Percentiles rank a stretch among this genome's conserved stretches.
These are phyloP conservation scores for Odontocerum albicorne DNA, from an alignment of 2,888 invertebrate genomes.

Conservation along the genomic window DNA sequence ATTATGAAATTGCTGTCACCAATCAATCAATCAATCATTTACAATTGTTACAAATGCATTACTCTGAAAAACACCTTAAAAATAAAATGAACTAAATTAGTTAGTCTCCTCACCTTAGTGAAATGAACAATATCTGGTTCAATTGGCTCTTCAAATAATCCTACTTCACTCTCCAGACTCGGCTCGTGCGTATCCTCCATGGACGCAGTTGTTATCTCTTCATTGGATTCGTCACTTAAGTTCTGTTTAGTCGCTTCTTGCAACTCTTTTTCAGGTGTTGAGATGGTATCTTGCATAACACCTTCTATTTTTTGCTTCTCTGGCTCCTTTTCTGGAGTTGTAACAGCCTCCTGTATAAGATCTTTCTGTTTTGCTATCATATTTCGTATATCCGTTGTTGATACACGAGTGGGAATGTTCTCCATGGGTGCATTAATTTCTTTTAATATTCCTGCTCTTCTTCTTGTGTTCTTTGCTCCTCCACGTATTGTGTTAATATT, in stretches of 20 bases:
- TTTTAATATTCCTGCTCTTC: slow-evolving; percentile 9
- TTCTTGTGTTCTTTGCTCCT: neutral
- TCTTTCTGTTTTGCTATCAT: slow-evolving; percentile 14
- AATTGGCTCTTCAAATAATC: slow-evolving; percentile 28
- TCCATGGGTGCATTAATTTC: slow-evolving; percentile 19
- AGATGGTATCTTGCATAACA: too few species aligned
- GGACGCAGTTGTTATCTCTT: neutral
- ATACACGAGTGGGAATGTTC: slow-evolving; percentile 11
- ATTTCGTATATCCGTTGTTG: slow-evolving; percentile 7
- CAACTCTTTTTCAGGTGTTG: too few species aligned
- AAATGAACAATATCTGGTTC: slow-evolving; percentile 29
- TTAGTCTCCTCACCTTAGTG: slow-evolving; percentile 25
- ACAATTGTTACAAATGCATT: too few species aligned
- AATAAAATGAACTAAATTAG: neutral
- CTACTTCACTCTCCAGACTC: slow-evolving; percentile 15
- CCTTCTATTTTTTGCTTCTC: slow-evolving; percentile 4
- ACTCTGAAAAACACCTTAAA: too few species aligned
- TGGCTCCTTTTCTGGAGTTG: neutral
- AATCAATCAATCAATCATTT: too few species aligned
- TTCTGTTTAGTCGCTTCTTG: neutral
- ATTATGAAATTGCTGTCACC: too few species aligned
- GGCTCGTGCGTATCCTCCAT: neutral
- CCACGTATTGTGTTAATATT: slow-evolving; percentile 23
- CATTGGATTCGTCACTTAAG: slow-evolving; percentile 22
- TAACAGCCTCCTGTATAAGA: neutral